A percentile compares a stretch with the other conserved stretches of the same genome.
Conservation (phyloP, 2,797 vertebrate genomes). For the Chrosomus eos region DNA sequence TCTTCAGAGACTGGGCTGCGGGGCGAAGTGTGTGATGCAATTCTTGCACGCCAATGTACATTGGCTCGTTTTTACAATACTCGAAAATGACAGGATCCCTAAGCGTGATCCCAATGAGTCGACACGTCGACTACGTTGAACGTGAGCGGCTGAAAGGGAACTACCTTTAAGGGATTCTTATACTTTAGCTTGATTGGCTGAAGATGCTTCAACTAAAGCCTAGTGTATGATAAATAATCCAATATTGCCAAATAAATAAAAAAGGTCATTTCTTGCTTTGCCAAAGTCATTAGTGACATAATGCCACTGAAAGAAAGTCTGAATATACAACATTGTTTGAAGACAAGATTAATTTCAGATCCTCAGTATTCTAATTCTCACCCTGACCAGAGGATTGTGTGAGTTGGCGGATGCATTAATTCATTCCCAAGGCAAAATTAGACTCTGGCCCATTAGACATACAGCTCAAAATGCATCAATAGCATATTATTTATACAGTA, state of each 20-base stretch:
- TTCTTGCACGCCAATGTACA: no score
- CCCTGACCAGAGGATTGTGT: conserved; percentile 38
- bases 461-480: conserved; percentile 10
- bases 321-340: conserved; percentile 5
- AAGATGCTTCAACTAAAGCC: background rate
- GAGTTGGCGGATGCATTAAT: background rate
- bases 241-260: conserved; percentile 3
- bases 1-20: no score
- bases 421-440: conserved; percentile 25
- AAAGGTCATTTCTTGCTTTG: background rate
- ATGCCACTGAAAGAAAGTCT: conserved; percentile 9
- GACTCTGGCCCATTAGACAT: conserved; percentile 28
- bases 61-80: no score
- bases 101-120: no score
- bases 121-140: no score
- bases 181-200: background rate
- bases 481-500: conserved; percentile 11
- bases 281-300: background rate
- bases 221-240: background rate
- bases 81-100: no score
- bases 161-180: background rate
- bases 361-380: conserved; percentile 27
- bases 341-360: conserved; percentile 4
- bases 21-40: no score
- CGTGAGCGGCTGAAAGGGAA: no score